Percentiles rank a stretch among this genome's conserved stretches.
Conservation (phyloP, 2,113 vertebrate species). For the Danionella cerebrum region DNA sequence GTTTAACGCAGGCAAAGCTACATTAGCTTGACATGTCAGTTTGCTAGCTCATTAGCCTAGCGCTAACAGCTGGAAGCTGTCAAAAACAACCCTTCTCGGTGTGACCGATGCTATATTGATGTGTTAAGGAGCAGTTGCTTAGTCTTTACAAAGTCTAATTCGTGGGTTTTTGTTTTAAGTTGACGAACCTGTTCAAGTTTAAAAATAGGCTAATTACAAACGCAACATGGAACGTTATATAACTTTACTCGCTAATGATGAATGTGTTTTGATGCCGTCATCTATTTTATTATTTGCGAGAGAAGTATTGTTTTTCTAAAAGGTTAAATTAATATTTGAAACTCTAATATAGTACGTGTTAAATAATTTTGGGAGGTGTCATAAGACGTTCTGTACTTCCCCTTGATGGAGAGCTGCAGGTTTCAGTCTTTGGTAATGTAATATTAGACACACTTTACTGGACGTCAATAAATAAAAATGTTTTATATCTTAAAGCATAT, state of each 20-base stretch:
- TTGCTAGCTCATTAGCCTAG: constrained; percentile 5
- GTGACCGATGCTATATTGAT: neutral
- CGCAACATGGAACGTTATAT: neutral
- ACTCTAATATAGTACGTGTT: neutral
- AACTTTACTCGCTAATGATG: too few relatives aligned
- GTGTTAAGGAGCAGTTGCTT: neutral
- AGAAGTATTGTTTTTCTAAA: too few relatives aligned
- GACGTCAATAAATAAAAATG: too few relatives aligned
- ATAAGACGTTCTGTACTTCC: neutral
- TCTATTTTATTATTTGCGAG: too few relatives aligned
- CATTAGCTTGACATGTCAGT: neutral
- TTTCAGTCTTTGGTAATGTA: too few relatives aligned
- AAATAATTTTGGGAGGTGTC: neutral
- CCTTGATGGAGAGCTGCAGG: neutral
- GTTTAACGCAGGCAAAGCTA: neutral
- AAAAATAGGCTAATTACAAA: neutral
- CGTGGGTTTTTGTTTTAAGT: neutral
- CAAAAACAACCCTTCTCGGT: neutral
- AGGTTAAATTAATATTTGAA: neutral
- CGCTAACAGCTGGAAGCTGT: constrained; percentile 7
- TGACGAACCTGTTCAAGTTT: neutral
- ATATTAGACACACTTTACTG: too few relatives aligned
- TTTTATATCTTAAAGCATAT: neutral
- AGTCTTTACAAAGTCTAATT: too few relatives aligned
- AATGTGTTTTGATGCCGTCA: too few relatives aligned